A percentile compares a stretch with the other conserved stretches of the same genome.
Evolutionary conservation across 2,113 vertebrate species (phyloP).

Genomic region (Calypte anna): DNA sequence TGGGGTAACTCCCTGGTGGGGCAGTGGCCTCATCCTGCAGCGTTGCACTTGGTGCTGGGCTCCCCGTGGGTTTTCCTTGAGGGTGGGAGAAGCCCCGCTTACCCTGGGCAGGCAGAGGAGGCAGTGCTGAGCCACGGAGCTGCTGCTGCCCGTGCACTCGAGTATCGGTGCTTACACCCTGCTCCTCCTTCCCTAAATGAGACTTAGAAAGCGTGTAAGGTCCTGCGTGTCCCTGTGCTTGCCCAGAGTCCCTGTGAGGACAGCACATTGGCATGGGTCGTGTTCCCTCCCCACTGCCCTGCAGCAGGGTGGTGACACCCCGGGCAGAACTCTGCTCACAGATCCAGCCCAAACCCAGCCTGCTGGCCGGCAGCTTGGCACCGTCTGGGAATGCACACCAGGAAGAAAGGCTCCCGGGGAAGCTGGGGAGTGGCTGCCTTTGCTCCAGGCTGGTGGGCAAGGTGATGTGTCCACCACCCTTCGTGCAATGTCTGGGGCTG

Average conservation of each 20-base stretch:
- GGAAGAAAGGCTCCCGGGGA: background rate
- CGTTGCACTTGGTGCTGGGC: no score
- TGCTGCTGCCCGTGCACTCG: no score
- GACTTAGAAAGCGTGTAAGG: fast-evolving
- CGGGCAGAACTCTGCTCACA: fast-evolving
- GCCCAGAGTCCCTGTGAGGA: fast-evolving
- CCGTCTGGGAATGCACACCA: fast-evolving
- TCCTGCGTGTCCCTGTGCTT: fast-evolving
- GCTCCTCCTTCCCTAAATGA: fast-evolving
- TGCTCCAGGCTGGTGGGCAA: background rate
- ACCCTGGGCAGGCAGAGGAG: no score
- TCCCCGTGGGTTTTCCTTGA: no score
- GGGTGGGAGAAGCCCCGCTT: no score
- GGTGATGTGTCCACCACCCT: fast-evolving
- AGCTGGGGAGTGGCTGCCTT: no score
- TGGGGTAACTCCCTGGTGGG: no score
- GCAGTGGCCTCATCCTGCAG: no score
- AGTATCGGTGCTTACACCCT: fast-evolving
- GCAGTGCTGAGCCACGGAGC: no score
- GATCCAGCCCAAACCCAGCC: fast-evolving
- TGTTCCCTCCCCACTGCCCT: background rate
- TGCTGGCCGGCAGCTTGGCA: fast-evolving
- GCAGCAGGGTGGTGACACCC: fast-evolving
- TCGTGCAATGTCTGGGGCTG: fast-evolving
- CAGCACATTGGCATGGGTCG: fast-evolving